phyloP scores from a whole-genome alignment of 2,797 vertebrate genomes.

The Pelodytes ibericus region DNA sequence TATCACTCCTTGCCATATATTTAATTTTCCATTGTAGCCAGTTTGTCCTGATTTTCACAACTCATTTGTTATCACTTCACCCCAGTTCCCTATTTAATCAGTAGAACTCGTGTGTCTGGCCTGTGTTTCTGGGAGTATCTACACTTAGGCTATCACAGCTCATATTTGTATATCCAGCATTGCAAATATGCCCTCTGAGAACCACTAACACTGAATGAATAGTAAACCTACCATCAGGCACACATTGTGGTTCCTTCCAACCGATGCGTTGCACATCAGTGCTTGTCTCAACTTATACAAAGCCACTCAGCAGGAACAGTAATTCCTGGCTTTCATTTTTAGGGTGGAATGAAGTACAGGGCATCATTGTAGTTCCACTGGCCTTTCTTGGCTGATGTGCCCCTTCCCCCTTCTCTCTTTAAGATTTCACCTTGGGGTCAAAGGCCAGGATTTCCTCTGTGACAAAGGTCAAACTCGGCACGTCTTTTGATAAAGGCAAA shows the following conservation, averaged over 20 bases:
- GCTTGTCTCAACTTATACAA: conserved; percentile 9
- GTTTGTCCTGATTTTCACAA: too few species aligned
- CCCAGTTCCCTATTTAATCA: too few species aligned
- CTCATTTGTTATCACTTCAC: too few species aligned
- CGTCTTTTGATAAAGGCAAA: conserved; percentile 34
- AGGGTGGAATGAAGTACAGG: conserved; percentile 33
- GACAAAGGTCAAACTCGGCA: conserved; percentile 53
- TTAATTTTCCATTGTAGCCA: too few species aligned
- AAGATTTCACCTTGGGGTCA: conserved; percentile 47
- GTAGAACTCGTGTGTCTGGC: too few species aligned
- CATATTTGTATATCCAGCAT: too few species aligned
- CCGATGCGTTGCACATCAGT: conserved; percentile 4
- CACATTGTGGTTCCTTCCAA: background rate
- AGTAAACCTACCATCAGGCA: background rate
- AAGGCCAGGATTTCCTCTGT: conserved; percentile 55
- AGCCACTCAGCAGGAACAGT: conserved; percentile 17
- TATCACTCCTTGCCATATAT: too few species aligned
- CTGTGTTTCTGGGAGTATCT: too few species aligned
- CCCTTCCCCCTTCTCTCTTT: conserved; percentile 45
- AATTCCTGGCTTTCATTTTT: conserved; percentile 27
- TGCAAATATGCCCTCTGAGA: too few species aligned
- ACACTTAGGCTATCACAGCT: too few species aligned
- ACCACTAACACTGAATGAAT: background rate
- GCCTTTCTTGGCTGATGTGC: conserved; percentile 33
- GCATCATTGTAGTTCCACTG: conserved; percentile 35